A percentile compares a stretch with the other conserved stretches of the same genome.
phyloP scores from a whole-genome alignment of 2,113 vertebrate species.

The Mustela nigripes region DNA sequence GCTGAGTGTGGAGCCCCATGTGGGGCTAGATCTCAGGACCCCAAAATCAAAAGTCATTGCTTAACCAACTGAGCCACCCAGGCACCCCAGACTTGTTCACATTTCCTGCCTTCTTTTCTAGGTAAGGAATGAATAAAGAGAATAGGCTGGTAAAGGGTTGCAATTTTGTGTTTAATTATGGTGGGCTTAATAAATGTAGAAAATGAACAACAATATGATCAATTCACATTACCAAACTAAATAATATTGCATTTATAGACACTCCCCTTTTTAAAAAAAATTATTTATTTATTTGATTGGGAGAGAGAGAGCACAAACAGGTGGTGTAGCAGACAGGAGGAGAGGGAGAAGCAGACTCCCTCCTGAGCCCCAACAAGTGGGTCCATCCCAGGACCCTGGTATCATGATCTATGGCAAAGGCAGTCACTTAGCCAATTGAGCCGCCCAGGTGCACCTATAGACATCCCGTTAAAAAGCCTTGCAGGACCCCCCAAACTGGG shows the following conservation, averaged over 20 bases:
- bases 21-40: not conserved
- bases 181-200: not conserved
- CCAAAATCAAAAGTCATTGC: not conserved
- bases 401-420: no score
- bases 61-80: not conserved
- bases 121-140: not conserved
- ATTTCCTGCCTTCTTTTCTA: not conserved
- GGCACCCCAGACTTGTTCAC: not conserved
- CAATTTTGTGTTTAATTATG: not conserved
- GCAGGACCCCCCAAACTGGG: no score
- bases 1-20: not conserved
- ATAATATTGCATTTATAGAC: not conserved
- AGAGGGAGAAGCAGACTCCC: no score
- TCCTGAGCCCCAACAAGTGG: no score
- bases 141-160: not conserved
- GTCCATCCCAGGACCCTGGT: no score
- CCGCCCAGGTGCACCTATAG: no score
- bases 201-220: not conserved
- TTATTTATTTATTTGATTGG: no score
- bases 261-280: no score
- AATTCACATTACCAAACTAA: not conserved
- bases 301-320: no score
- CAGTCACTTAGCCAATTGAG: no score
- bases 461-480: not conserved
- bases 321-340: no score